Base-by-base conservation (phyloP, 35 echinoderm and acorn worm genomes). In the Heliocidaris tuberculata region DNA sequence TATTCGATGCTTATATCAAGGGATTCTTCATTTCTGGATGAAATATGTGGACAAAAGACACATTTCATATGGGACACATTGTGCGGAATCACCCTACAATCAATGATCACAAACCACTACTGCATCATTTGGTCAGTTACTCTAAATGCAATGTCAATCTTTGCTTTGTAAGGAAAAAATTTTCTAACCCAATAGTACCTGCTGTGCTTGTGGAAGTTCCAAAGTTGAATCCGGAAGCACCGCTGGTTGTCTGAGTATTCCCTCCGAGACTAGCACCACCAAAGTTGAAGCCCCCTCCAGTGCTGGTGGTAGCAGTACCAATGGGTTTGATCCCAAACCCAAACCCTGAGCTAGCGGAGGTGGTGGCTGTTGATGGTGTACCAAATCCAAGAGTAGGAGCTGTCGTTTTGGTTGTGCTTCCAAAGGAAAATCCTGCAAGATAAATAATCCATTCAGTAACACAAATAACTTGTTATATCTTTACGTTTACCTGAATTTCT, bases 291-390 rank as follows among this genome's bases (percentile, higher is more conserved):
- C 94, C 91, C 24, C 96, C 94, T 12, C 96, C 92, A 31, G 96
- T 56, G 56, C 61, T 97, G 54, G 96, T 95, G 29, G 96, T 94
- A 85, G 96, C 94, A 32, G 96, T 94, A 5, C 94, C 91, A 15
- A 95, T 95, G 48, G 97, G 92, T 61, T 94, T 96, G 17, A 94
- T 92, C 7, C 96, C 96, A 95, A 98, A 96, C 47, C 95, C 96
- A 47, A 94, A 93, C 15, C 93, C 93, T 54, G 54, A 47, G 17
- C 88, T 78, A 54, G 93, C 93, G 17, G 94, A 65, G 31, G 94
- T 95, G 49, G 95, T 95, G 42, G 88, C 54, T 11, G 94, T 88
- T 6, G 95, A 32, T 85, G 94, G 59, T 30, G 95, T 49, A 12
- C 95, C 92, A 96, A 95, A 95, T 48, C 32, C 61, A 47, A 95